Evolutionary conservation across 2,888 invertebrate genomes (phyloP).

Genomic region (Tinea semifulvella): DNA sequence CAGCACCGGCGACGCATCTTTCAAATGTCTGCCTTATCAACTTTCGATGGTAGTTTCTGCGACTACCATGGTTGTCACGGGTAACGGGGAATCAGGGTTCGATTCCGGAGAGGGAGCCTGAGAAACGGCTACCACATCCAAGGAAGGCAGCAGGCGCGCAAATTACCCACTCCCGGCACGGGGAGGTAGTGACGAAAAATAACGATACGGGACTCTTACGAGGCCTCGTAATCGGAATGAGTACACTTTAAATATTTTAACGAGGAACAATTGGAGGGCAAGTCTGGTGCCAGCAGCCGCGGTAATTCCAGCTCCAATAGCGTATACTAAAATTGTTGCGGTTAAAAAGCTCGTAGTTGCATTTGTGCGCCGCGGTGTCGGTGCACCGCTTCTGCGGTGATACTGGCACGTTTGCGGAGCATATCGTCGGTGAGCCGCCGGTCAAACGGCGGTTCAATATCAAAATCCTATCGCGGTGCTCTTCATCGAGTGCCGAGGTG

Average conservation of each 20-base stretch:
- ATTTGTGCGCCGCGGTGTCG: slow-evolving; percentile 54
- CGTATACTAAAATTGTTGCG: slow-evolving; percentile 77
- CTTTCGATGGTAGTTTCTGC: slow-evolving; percentile 72
- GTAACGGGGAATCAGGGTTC: slow-evolving; percentile 80
- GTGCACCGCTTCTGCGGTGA: slow-evolving; percentile 47
- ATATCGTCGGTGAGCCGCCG: slow-evolving; percentile 33
- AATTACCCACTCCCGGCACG: slow-evolving; percentile 32
- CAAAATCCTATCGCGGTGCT: slow-evolving; percentile 30
- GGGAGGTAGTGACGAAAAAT: slow-evolving; percentile 73
- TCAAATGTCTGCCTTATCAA: slow-evolving; percentile 75
- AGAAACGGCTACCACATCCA: slow-evolving; percentile 76
- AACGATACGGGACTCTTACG: slow-evolving; percentile 68
- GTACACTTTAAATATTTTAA: slow-evolving; percentile 65
- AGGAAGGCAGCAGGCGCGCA: slow-evolving; percentile 78
- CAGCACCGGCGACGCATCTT: slow-evolving; percentile 66
- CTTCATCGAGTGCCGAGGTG: slow-evolving; percentile 31
- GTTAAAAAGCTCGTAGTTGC: slow-evolving; percentile 71
- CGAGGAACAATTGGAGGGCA: slow-evolving; percentile 72
- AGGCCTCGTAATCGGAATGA: slow-evolving; percentile 67
- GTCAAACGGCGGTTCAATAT: slow-evolving; percentile 30
- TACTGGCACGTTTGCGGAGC: slow-evolving; percentile 33
- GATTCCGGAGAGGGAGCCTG: slow-evolving; percentile 77
- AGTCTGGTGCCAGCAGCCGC: slow-evolving; percentile 75
- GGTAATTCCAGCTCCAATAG: slow-evolving; percentile 76
- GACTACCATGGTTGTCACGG: slow-evolving; percentile 75